Evolutionary conservation across 2,888 invertebrate species (phyloP), one percentile per base, ranked within the genome.

Genomic region (Hybos culiciformis): DNA sequence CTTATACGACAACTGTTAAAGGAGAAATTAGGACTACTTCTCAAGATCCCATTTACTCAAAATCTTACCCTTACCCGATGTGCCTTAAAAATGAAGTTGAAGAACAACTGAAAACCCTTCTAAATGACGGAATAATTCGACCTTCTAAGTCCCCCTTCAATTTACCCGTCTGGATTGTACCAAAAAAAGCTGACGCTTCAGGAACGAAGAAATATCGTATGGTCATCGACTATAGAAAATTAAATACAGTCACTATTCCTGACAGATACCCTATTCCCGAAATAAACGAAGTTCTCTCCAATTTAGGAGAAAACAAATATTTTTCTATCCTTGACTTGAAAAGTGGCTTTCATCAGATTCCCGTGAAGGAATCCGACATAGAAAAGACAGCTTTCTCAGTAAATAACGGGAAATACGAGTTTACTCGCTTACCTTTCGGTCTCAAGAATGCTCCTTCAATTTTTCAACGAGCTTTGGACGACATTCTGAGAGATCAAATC

Each of bases 401-500:
- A 6, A 33, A 33, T 18, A 33, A 33, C 18, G 18, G 26, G 23
- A 21, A 37, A 24, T 12, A 42, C 32, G 12, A 21, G n/a, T 20
- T 42, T 18, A 6, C 26, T 11, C 14, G 37, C 26, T 3, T 21
- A 23, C 41, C 41, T 7, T 44, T 46, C 26, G 43, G 43, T 11
- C 33, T 43, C 9, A 46, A 46, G 12, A 43, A 46, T 18, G 33
- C 24, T 26, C 32, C 37, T 9, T 44, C 46, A n/a, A 48, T 48
- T 5, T 48, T 50, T 14, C 49, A 50, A 39, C 29, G 49, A 3
- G 40, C 48, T 8, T 15, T 50, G 9, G 44, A 48, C 17, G 47
- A 46, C 26, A 47, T 47, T 11, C 26, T 46, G 8, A 21, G 47
- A 18, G 38, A 46, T 12, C 33, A 45, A 19, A 42, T 42, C 15